These are phyloP conservation scores for Typhlichthys eigenmanni DNA, from an alignment of 2,797 vertebrate genomes.

Conservation along the genomic window DNA sequence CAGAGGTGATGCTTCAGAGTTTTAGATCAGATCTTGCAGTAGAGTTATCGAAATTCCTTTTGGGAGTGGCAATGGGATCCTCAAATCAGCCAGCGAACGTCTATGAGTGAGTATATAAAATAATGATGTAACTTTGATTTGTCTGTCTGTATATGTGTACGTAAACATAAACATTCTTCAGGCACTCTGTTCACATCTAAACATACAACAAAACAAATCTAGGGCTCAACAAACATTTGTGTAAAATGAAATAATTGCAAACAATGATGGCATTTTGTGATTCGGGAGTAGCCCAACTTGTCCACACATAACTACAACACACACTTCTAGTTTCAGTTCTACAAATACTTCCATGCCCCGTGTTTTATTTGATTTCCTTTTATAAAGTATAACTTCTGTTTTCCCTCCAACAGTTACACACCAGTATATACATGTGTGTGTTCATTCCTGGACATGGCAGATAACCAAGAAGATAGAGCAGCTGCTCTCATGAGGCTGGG, in stretches of 20 bases:
- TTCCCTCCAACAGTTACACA: constrained; percentile 71
- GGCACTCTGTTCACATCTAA: no score
- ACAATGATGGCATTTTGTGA: no score
- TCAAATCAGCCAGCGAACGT: constrained; percentile 16
- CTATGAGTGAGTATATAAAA: constrained; percentile 67
- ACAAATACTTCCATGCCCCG: no score
- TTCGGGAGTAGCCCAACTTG: no score
- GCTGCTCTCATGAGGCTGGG: constrained; percentile 83
- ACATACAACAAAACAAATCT: no score
- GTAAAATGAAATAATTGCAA: no score
- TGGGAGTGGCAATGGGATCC: constrained; percentile 33
- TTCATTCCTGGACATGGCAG: constrained; percentile 75
- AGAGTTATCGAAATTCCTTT: constrained; percentile 65
- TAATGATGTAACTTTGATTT: neutral
- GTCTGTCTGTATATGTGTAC: no score
- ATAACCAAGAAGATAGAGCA: constrained; percentile 70
- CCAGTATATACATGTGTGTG: constrained; percentile 70
- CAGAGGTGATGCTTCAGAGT: constrained; percentile 74
- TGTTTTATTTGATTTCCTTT: neutral
- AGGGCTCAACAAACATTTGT: no score
- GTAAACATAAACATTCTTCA: neutral
- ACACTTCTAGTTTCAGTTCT: no score
- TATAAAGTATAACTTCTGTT: neutral
- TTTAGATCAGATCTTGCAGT: constrained; percentile 69
- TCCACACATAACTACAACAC: no score